Evolutionary conservation across 2,797 vertebrate species (phyloP).

Genomic region (Malacoraja senta): DNA sequence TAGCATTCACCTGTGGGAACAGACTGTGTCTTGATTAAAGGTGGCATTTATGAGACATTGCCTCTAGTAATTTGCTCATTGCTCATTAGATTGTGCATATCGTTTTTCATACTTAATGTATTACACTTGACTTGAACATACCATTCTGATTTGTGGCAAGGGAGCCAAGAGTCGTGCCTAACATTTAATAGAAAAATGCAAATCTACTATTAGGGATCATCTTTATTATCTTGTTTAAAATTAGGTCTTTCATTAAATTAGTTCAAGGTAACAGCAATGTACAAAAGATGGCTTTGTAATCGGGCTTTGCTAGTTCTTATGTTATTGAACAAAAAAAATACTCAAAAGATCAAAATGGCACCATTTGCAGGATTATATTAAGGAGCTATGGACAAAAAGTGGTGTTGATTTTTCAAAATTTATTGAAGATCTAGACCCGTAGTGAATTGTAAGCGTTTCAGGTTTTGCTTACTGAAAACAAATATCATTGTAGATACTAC

Average conservation of each 20-base stretch:
- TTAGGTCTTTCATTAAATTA: background rate
- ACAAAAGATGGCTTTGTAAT: background rate
- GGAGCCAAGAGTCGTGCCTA: no score
- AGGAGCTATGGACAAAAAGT: background rate
- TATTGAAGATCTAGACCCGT: background rate
- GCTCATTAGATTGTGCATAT: no score
- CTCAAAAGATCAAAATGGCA: background rate
- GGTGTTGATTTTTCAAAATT: slow-evolving; percentile 13
- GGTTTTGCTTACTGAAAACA: background rate
- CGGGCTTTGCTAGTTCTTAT: background rate
- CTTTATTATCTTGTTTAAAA: background rate
- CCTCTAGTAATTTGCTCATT: no score
- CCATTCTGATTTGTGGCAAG: no score
- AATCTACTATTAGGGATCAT: no score
- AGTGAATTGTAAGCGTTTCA: background rate
- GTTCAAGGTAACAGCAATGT: background rate
- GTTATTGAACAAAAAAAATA: background rate
- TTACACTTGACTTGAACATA: no score
- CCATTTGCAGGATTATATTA: background rate
- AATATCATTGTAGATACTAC: background rate
- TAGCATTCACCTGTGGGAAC: no score
- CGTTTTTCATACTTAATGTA: no score
- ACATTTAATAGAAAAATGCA: no score
- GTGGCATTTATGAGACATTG: no score
- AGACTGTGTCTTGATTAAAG: no score